Evolutionary conservation across 2,113 vertebrate genomes (phyloP).

Genomic region (Peromyscus polionotus): DNA sequence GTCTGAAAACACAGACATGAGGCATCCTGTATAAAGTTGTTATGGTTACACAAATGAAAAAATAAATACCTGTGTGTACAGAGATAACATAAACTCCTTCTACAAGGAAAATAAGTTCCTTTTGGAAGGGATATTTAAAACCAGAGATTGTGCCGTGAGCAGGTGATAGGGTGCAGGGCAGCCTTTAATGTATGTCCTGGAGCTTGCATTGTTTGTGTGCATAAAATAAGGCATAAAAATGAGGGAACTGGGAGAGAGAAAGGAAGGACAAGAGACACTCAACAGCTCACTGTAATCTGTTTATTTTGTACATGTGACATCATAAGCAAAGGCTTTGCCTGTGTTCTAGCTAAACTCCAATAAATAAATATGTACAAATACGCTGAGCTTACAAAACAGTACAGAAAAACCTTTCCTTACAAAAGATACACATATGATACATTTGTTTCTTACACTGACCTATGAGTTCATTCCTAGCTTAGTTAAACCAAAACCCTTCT

Average conservation of each 20-base stretch:
- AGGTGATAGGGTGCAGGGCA: not conserved
- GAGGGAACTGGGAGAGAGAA: not conserved
- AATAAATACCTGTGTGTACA: conserved; percentile 5
- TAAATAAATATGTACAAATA: conserved; percentile 89
- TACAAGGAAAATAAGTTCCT: not conserved
- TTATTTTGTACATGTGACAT: conserved; percentile 81
- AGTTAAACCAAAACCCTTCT: not conserved
- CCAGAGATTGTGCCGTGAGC: not conserved
- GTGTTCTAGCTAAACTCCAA: conserved; percentile 83
- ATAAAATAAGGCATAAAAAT: not conserved
- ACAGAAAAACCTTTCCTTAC: conserved; percentile 64
- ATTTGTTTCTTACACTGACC: not conserved
- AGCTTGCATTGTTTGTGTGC: not conserved
- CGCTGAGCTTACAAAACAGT: conserved; percentile 64
- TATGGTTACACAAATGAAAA: conserved; percentile 53
- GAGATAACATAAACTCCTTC: not conserved
- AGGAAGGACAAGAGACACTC: not conserved
- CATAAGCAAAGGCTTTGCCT: conserved; percentile 76
- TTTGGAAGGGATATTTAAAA: not conserved
- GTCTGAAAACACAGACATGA: conserved; percentile 37
- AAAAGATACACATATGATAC: conserved; percentile 49
- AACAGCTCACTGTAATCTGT: conserved; percentile 65
- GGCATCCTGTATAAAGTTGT: not conserved
- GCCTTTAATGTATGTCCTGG: not conserved
- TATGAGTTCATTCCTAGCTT: not conserved